Base-by-base conservation (phyloP, 2,888 invertebrate species). In the Noctua fimbriata region DNA sequence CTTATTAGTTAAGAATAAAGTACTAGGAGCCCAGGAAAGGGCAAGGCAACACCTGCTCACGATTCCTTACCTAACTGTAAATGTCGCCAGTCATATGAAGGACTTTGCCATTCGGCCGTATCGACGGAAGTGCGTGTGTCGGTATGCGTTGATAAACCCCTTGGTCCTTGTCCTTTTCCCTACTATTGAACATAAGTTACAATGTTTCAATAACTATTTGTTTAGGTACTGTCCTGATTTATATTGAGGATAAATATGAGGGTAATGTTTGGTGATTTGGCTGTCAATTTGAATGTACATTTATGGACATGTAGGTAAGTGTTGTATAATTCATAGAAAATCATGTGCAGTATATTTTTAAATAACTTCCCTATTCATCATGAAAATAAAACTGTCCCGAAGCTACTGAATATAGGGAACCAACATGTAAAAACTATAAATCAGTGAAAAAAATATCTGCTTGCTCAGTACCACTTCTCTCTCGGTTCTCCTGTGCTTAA, bases 71-170 rank as follows among this genome's bases (percentile, higher is more conserved):
- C 24, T 47, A 80, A 78, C 78, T 66, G 65, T 83, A 44, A 79
- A 70, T 41, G 47, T 18, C 55, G 55, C 32, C 28, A 18, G n/a
- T 69, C 67, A 69, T 18, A 81, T 44, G 69, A 60, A 72, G 72
- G 77, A 78, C 41, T 78, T 65, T 49, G 60, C 52, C 66, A 73
- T 65, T 63, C 32, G n/a, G 69, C 58, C 71, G 49, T 86, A 88
- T 78, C 87, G 71, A 66, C 87, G 88, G 86, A 86, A 88, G 69
- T 76, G 70, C 71, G 83, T 72, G 66, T 74, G 86, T 82, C 76
- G 73, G 73, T 76, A 73, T 70, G 66, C 18, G 69, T 71, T 65
- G 86, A 86, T 86, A 88, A 86, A 78, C 69, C 18, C 41, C 36
- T 44, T 74, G 41, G 67, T 63, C 36, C 76, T 58, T 71, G 55